These are phyloP conservation scores for Ovibos moschatus DNA, from an alignment of 2,113 vertebrate genomes.

Conservation along the genomic window DNA sequence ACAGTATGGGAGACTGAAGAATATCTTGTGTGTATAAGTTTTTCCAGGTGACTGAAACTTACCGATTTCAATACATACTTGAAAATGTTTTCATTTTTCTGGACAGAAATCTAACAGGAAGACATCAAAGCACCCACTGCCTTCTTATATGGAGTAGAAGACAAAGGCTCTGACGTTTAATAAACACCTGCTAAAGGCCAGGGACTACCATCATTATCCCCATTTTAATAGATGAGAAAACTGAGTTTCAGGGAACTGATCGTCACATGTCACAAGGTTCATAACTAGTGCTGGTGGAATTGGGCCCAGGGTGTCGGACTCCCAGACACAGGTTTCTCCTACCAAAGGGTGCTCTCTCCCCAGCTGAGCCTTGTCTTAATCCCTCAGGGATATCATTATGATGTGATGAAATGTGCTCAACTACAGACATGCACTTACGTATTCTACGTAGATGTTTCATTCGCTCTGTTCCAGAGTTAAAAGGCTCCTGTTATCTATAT, in stretches of 20 bases:
- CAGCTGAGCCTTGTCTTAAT: background rate
- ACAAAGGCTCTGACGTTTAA: background rate
- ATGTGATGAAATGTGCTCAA: background rate
- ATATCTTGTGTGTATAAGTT: background rate
- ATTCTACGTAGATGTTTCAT: background rate
- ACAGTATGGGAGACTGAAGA: background rate
- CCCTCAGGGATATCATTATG: background rate
- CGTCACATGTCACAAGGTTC: background rate
- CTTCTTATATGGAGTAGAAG: background rate
- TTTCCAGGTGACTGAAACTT: background rate
- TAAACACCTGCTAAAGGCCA: background rate
- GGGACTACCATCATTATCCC: background rate
- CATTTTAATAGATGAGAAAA: background rate
- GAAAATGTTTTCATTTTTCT: background rate
- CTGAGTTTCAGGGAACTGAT: background rate
- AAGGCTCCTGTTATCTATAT: background rate
- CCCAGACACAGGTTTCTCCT: accelerated
- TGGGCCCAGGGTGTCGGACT: background rate
- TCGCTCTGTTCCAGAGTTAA: background rate
- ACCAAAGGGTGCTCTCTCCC: background rate
- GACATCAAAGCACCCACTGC: background rate
- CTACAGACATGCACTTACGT: background rate
- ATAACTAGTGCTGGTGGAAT: background rate
- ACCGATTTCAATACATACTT: background rate
- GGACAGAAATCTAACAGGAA: background rate